Conservation (phyloP, 2,113 vertebrate genomes). For the Microtus richardsoni region DNA sequence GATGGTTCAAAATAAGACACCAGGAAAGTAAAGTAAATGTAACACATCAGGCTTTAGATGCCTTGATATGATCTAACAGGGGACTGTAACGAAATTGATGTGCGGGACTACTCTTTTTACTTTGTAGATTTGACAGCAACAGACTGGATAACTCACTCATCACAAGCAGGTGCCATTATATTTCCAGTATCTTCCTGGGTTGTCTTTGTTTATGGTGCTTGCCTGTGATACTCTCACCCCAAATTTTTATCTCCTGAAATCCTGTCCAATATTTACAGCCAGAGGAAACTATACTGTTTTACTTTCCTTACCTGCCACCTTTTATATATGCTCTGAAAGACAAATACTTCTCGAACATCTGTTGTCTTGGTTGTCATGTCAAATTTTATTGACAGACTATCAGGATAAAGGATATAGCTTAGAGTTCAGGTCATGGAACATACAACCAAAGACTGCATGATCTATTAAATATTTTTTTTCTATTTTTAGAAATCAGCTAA, state of each 20-base stretch:
- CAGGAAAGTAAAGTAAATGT: not conserved
- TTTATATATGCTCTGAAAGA: not conserved
- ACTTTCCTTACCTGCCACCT: not conserved
- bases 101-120: too few relatives aligned
- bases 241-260: not conserved
- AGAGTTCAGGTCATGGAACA: not conserved
- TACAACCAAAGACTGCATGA: not conserved
- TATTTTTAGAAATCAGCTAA: not conserved
- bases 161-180: not conserved
- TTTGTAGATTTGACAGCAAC: not conserved
- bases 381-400: not conserved
- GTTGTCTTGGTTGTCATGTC: not conserved
- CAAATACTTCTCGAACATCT: not conserved
- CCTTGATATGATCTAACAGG: not conserved
- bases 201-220: not conserved
- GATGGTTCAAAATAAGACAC: constrained; percentile 14
- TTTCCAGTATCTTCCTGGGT: not conserved
- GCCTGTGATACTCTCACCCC: not conserved
- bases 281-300: not conserved
- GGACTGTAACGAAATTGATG: not conserved
- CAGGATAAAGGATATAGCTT: not conserved
- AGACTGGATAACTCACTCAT: not conserved
- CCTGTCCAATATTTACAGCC: not conserved
- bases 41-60: not conserved
- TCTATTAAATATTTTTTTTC: not conserved